phyloP scores from a whole-genome alignment of 2,888 invertebrate species.

The Microplitis manilae region DNA sequence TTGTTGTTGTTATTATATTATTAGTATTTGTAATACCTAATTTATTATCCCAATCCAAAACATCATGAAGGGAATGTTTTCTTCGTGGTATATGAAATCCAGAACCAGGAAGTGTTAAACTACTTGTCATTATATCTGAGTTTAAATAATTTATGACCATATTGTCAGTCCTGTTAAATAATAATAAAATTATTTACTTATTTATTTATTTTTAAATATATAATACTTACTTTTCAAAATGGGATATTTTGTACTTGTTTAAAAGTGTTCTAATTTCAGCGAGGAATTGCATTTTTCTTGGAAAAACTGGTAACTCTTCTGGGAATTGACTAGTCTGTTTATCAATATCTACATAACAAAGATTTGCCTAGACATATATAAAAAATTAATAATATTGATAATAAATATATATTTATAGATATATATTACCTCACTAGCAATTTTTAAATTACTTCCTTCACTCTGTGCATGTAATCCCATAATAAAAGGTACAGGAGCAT shows the following conservation, averaged over 20 bases:
- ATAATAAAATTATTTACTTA: background rate
- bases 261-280: constrained; percentile 81
- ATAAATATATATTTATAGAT: background rate
- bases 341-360: constrained; percentile 97
- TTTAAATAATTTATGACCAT: constrained; percentile 69
- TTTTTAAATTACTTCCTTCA: constrained; percentile 70
- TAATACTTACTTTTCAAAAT: constrained; percentile 67
- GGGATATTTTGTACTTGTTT: constrained; percentile 77
- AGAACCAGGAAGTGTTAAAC: constrained; percentile 80
- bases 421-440: constrained; percentile 70
- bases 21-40: constrained; percentile 63
- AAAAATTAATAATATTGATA: constrained; percentile 27
- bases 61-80: constrained; percentile 87
- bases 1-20: background rate
- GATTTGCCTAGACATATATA: constrained; percentile 79
- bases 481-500: constrained; percentile 99
- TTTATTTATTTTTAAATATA: constrained; percentile 6
- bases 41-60: constrained; percentile 78
- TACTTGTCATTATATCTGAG: constrained; percentile 83
- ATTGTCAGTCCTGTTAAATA: constrained; percentile 66
- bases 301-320: constrained; percentile 95
- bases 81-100: constrained; percentile 77
- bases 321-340: constrained; percentile 93
- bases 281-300: constrained; percentile 89
- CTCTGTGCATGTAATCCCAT: constrained; percentile 85